These are phyloP conservation scores for Eulithis prunata DNA, from an alignment of 2,888 invertebrate species.

Conservation along the genomic window DNA sequence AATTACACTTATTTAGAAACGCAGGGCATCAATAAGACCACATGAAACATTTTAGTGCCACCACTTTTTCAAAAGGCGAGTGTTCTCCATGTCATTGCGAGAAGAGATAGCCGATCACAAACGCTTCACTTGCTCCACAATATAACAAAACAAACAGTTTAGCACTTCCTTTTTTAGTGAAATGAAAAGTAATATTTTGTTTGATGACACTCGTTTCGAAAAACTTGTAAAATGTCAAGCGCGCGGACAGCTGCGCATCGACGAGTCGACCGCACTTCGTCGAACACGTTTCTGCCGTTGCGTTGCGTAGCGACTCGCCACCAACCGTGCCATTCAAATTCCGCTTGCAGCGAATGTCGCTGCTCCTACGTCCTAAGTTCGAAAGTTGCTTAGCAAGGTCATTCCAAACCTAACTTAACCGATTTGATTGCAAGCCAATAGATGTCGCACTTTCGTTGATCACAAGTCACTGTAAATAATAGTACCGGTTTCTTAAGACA, in stretches of 20 bases:
- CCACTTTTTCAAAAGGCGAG: constrained; percentile 81
- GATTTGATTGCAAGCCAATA: constrained; percentile 40
- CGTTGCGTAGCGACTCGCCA: constrained; percentile 48
- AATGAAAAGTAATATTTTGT: constrained; percentile 79
- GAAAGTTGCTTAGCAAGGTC: constrained; percentile 77
- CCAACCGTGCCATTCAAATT: constrained; percentile 70
- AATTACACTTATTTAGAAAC: constrained; percentile 77
- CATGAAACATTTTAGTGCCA: constrained; percentile 83
- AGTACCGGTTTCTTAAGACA: constrained; percentile 12
- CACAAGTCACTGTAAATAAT: not conserved
- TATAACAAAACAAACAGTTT: constrained; percentile 75
- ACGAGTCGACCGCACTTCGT: constrained; percentile 84
- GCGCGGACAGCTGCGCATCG: constrained; percentile 81
- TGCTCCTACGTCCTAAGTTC: constrained; percentile 73
- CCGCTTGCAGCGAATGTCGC: constrained; percentile 67
- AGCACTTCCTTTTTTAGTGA: constrained; percentile 76
- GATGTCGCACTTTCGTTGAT: constrained; percentile 53
- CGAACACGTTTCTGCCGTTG: constrained; percentile 81
- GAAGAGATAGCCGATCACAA: constrained; percentile 79
- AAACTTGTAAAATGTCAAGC: constrained; percentile 78
- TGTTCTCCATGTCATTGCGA: constrained; percentile 84
- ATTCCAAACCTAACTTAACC: constrained; percentile 57
- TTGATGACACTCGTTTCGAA: constrained; percentile 82
- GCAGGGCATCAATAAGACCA: constrained; percentile 77
- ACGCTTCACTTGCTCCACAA: constrained; percentile 77